Conservation (phyloP, 2,113 vertebrate genomes). For the Pleuronectes platessa region DNA sequence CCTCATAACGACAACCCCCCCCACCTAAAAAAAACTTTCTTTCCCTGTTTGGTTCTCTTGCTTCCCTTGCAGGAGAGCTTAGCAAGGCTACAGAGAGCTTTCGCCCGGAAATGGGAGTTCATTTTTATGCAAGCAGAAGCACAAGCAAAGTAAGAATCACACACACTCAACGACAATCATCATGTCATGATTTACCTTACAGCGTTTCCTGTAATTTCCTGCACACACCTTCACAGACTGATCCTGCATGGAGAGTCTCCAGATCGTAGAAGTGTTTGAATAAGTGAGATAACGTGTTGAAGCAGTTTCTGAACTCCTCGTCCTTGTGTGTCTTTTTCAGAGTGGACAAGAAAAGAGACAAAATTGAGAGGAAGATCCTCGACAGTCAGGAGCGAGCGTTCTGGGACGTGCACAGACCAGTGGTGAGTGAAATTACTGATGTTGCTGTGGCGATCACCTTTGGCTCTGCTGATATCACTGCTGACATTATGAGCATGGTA, state of each 20-base stretch:
- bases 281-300: too few species aligned
- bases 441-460: not conserved
- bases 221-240: conserved; percentile 23
- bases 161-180: conserved; percentile 22
- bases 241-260: conserved; percentile 1
- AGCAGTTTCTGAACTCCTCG: not conserved
- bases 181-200: conserved; percentile 19
- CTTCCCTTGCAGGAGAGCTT: conserved; percentile 91
- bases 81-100: conserved; percentile 95
- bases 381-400: conserved; percentile 98
- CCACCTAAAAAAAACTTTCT: conserved; percentile 23
- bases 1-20: not conserved
- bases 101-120: conserved; percentile 98
- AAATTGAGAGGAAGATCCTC: conserved; percentile 97
- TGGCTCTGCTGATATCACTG: not conserved
- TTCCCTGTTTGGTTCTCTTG: conserved; percentile 31
- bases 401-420: conserved; percentile 97
- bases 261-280: conserved; percentile 1
- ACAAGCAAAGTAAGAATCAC: conserved; percentile 94
- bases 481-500: conserved; percentile 20
- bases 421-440: conserved; percentile 85
- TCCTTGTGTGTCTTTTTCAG: conserved; percentile 67
- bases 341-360: conserved; percentile 98
- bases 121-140: conserved; percentile 99
- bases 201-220: conserved; percentile 9